These are phyloP conservation scores for Xestia xanthographa DNA, from an alignment of 2,888 invertebrate species.

Conservation along the genomic window DNA sequence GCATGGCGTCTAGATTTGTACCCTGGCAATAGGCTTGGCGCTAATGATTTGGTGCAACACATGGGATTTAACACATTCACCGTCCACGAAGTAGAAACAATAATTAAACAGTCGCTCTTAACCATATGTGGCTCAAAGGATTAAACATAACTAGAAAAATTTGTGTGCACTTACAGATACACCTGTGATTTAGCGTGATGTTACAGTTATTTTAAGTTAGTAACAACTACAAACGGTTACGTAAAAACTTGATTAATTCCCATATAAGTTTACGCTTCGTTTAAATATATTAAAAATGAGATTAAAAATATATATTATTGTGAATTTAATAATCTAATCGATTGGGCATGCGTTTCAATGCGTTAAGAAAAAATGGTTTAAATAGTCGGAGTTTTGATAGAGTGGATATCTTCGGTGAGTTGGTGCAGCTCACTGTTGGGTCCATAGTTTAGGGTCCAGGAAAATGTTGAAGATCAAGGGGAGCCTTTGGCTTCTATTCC, in stretches of 20 bases:
- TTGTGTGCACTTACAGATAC: not conserved
- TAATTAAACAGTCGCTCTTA: not conserved
- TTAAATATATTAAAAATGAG: constrained; percentile 75
- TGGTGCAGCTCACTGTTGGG: constrained; percentile 74
- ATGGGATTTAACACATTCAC: not conserved
- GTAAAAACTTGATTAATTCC: constrained; percentile 53
- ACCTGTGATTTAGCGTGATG: not conserved
- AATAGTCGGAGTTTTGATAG: constrained; percentile 68
- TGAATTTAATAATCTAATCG: constrained; percentile 81
- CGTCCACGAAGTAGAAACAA: not conserved
- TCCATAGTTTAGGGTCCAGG: constrained; percentile 65
- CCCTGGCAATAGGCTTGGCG: not conserved
- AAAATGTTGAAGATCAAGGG: constrained; percentile 69
- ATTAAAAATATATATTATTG: constrained; percentile 72
- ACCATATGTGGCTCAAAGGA: not conserved
- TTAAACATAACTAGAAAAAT: not conserved
- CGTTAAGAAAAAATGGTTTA: constrained; percentile 76
- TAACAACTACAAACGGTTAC: constrained; percentile 5
- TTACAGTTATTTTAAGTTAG: not conserved
- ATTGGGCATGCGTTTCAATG: constrained; percentile 79
- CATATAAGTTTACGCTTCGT: constrained; percentile 72
- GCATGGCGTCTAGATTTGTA: not conserved
- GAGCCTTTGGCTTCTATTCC: constrained; percentile 67
- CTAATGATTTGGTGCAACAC: not conserved
- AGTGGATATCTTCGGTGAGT: constrained; percentile 79